These are phyloP conservation scores for Sycobia sp. DNA, from an alignment of 1,140 invertebrate genomes.

Conservation along the genomic window DNA sequence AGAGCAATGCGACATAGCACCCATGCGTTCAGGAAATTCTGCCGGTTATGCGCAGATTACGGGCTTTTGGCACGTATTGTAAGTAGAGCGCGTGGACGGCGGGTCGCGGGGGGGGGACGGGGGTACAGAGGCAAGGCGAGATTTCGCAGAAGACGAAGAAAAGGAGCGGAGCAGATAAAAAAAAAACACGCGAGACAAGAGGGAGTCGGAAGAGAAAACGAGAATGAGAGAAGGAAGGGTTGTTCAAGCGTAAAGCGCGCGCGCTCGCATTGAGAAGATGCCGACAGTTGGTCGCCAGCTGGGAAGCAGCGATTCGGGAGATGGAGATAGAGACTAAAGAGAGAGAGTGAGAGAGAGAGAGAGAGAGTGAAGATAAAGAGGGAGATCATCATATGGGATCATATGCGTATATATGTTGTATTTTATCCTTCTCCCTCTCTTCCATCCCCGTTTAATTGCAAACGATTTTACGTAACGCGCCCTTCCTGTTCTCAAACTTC, in stretches of 20 bases:
- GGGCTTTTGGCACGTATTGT: too few species aligned
- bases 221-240: slow-evolving; percentile 11
- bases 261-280: not conserved
- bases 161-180: not conserved
- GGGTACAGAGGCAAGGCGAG: not conserved
- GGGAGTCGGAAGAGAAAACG: slow-evolving; percentile 2
- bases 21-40: too few species aligned
- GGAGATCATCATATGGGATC: too few species aligned
- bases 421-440: slow-evolving; percentile 29
- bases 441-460: slow-evolving; percentile 17
- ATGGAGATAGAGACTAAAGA: too few species aligned
- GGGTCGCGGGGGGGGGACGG: too few species aligned
- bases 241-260: slow-evolving; percentile 23
- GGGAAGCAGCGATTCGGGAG: slow-evolving; percentile 33
- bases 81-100: too few species aligned
- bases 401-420: slow-evolving; percentile 7
- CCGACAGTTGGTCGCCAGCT: slow-evolving; percentile 46
- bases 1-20: too few species aligned
- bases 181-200: not conserved
- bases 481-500: too few species aligned
- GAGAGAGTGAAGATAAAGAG: too few species aligned
- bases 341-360: slow-evolving; percentile 3
- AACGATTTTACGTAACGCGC: slow-evolving; percentile 18
- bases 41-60: too few species aligned
- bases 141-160: not conserved